Base-by-base conservation (phyloP, 2,888 invertebrate species). In the Caenorhabditis sp. region DNA sequence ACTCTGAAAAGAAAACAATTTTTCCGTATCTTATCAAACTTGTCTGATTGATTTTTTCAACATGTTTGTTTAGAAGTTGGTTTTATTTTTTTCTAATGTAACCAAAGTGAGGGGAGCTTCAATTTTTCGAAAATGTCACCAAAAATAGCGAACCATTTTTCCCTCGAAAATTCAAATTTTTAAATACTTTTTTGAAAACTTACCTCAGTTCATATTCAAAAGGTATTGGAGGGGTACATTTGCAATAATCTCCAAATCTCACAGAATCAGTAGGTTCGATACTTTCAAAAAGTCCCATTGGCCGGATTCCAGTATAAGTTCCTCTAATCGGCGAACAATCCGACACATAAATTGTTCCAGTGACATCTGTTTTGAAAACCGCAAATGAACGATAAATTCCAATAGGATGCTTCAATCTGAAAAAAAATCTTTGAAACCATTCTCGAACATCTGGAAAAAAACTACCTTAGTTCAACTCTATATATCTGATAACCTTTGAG, bases 281-380 rank as follows among this genome's bases (percentile, higher is more conserved):
- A 53, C 70, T 74, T 54, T 70, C 74, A 25, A 74, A 74, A n/a
- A 74, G 36, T 17, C 74, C 74, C 54, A 62, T 63, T 23, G 38
- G n/a, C 2, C 54, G 20, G 17, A 43, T 23, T 20, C 26, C 70
- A 10, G 58, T n/a, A 38, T 74, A 74, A 17, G 66, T 70, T 61
- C 74, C 74, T 36, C 74, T 63, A 7, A 74, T 57, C 25, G 74
- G 74, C 0, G 60, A 61, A 43, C 23, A 36, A 20, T 38, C 53
- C 5, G 7, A 20, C 14, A 74, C 10, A 27, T 61, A 50, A 10
- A 74, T 64, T 14, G 5, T 31, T 31, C 74, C 74, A 36, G 54
- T 21, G 0, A 49, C 36, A 60, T 53, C 62, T 26, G 65, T n/a
- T 50, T 61, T 70, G 59, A 43, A 74, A 8, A 67, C 54, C 12